Percentiles rank a stretch among this genome's conserved stretches.
Conservation (phyloP, 2,113 vertebrate genomes). For the Regulus satrapa region DNA sequence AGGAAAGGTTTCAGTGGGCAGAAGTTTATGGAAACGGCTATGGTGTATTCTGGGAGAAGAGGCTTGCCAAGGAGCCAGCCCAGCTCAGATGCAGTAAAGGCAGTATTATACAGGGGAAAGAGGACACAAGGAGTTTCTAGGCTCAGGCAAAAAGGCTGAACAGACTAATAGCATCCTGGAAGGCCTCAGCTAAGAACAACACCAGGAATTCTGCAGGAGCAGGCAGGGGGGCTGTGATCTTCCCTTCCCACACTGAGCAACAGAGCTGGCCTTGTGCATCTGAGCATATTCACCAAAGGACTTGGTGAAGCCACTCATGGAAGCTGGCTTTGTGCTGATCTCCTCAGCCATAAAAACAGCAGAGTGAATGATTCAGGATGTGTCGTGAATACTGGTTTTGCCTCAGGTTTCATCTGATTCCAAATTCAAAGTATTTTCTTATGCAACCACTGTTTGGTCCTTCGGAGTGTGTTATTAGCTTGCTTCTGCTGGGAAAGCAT, state of each 20-base stretch:
- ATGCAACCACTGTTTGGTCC: not conserved
- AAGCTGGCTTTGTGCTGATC: not conserved
- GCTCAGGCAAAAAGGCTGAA: not conserved
- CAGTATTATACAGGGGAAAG: not conserved
- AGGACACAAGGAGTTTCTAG: not conserved
- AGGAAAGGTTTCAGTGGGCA: not conserved
- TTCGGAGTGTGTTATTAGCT: not conserved
- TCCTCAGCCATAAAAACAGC: not conserved
- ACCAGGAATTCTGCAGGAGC: not conserved
- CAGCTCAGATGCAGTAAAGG: not conserved
- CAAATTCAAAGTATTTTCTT: not conserved
- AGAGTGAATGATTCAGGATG: not conserved
- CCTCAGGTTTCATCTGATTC: not conserved
- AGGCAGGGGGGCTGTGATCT: not conserved
- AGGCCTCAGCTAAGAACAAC: not conserved
- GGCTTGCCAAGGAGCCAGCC: not conserved
- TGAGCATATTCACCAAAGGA: accelerated
- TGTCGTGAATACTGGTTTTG: not conserved
- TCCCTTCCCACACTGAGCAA: not conserved
- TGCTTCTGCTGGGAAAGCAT: not conserved
- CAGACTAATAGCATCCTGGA: not conserved
- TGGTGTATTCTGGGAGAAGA: not conserved
- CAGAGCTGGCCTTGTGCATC: not conserved
- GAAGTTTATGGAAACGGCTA: not conserved
- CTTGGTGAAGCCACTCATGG: not conserved